These are phyloP conservation scores for Drosophila biarmipes DNA, from an alignment of 1,140 invertebrate genomes.

Conservation along the genomic window DNA sequence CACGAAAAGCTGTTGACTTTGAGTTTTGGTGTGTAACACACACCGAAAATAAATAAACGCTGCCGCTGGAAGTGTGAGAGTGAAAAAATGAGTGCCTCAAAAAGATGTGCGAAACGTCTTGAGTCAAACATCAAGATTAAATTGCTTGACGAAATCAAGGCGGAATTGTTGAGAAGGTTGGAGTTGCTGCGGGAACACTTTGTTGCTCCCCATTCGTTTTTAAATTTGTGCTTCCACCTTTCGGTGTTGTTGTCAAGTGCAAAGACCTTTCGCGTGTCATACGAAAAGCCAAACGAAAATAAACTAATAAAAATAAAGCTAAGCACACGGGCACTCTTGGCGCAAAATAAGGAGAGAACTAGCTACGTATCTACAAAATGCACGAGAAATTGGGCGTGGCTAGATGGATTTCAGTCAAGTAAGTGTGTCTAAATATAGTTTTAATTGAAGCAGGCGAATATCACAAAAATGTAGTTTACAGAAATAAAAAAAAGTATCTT, in stretches of 20 bases:
- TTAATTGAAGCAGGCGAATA: background rate
- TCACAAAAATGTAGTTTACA: background rate
- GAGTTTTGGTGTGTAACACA: conserved; percentile 46
- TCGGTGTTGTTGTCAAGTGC: conserved; percentile 60
- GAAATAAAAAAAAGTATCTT: background rate
- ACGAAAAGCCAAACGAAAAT: conserved; percentile 45
- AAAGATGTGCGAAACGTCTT: conserved; percentile 42
- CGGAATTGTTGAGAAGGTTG: conserved; percentile 27
- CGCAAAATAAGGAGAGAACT: conserved; percentile 3
- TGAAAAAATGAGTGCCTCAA: conserved; percentile 15
- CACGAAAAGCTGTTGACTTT: conserved; percentile 73
- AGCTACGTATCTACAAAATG: conserved; percentile 13
- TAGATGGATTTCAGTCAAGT: conserved; percentile 4
- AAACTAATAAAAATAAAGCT: conserved; percentile 47
- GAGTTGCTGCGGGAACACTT: conserved; percentile 15
- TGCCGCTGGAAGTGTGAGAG: conserved; percentile 13
- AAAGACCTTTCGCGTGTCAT: conserved; percentile 77
- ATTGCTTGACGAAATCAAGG: conserved; percentile 48
- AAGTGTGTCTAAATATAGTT: conserved; percentile 11
- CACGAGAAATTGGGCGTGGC: conserved; percentile 31
- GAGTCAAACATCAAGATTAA: conserved; percentile 44
- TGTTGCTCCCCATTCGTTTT: conserved; percentile 16
- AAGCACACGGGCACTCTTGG: conserved; percentile 25
- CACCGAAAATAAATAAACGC: conserved; percentile 31
- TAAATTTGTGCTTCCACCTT: conserved; percentile 39